Percentiles rank a stretch among this genome's conserved stretches.
These are phyloP conservation scores for Aphidius colemani DNA, from an alignment of 2,888 invertebrate genomes.

Conservation along the genomic window DNA sequence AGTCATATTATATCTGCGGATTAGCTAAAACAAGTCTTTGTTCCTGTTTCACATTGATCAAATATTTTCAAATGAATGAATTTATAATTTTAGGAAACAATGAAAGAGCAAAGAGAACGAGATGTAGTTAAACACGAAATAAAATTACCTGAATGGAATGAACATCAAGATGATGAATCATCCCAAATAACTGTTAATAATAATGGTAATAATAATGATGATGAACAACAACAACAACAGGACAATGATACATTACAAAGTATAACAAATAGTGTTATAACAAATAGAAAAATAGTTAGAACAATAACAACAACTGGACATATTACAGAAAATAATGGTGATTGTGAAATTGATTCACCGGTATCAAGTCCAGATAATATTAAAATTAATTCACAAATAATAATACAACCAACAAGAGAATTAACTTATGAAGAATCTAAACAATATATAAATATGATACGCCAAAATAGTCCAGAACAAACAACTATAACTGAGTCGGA, in stretches of 20 bases:
- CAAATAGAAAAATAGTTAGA: slow-evolving; percentile 64
- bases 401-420: slow-evolving; percentile 26
- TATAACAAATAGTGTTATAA: too few relatives aligned
- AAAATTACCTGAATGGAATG: slow-evolving; percentile 53
- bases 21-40: slow-evolving; percentile 39
- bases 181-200: slow-evolving; percentile 34
- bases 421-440: slow-evolving; percentile 28
- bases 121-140: slow-evolving; percentile 51
- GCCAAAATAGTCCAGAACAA: slow-evolving; percentile 44
- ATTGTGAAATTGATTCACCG: slow-evolving; percentile 48
- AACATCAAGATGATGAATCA: slow-evolving; percentile 43
- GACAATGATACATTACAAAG: slow-evolving; percentile 48
- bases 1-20: slow-evolving; percentile 15
- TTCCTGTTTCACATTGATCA: slow-evolving; percentile 42
- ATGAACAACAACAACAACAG: slow-evolving; percentile 41
- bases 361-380: slow-evolving; percentile 36
- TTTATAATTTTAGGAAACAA: slow-evolving; percentile 47
- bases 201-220: too few relatives aligned
- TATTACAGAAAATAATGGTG: slow-evolving; percentile 59
- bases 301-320: slow-evolving; percentile 69
- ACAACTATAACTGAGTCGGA: slow-evolving; percentile 34
- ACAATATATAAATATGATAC: slow-evolving; percentile 47
- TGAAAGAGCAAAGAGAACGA: slow-evolving; percentile 45
- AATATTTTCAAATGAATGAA: slow-evolving; percentile 4
- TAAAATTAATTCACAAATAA: slow-evolving; percentile 20